Conservation (phyloP, 2,888 invertebrate species). For the Thereva nobilitata region DNA sequence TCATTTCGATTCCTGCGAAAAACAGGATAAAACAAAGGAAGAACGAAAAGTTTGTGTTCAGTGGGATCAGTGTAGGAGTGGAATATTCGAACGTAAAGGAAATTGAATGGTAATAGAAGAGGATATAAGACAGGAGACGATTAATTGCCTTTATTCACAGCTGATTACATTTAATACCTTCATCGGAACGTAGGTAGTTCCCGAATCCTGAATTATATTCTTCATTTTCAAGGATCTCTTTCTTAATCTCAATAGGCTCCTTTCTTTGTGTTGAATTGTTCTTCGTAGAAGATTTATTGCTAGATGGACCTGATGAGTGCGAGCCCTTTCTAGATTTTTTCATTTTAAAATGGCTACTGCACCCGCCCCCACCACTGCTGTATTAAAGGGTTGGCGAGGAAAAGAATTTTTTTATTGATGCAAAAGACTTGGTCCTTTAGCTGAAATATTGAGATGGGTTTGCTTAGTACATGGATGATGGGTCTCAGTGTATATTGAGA, state of each 20-base stretch:
- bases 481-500: no score
- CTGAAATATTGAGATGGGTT: no score
- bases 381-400: no score
- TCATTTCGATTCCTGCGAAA: conserved; percentile 67
- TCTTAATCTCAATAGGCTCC: conserved; percentile 23
- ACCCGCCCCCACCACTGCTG: no score
- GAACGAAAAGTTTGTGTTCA: conserved; percentile 3
- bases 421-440: no score
- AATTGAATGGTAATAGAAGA: conserved; percentile 14
- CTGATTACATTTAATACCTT: conserved; percentile 48
- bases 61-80: not conserved
- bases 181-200: conserved; percentile 54
- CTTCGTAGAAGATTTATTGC: conserved; percentile 39
- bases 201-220: conserved; percentile 57
- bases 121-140: conserved; percentile 14
- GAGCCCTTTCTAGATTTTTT: conserved; percentile 7
- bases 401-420: no score
- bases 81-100: not conserved
- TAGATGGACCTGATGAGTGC: conserved; percentile 17
- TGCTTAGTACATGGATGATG: no score
- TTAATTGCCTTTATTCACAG: conserved; percentile 29
- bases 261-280: conserved; percentile 39
- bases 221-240: conserved; percentile 47
- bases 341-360: no score
- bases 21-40: conserved; percentile 55